Conservation (phyloP, 2,888 invertebrate species). For the Cosmopolites sordidus region DNA sequence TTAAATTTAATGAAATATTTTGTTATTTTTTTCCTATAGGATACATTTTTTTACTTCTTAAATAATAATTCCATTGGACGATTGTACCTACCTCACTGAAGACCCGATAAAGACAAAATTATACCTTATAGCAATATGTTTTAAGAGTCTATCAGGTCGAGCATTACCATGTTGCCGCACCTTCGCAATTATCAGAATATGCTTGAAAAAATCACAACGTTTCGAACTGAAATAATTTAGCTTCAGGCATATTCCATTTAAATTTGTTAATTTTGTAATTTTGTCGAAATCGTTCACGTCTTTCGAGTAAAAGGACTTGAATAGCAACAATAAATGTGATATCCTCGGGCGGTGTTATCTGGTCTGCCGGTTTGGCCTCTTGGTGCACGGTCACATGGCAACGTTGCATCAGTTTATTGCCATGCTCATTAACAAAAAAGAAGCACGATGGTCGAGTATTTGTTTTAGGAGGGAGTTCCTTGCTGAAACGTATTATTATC, state of each 20-base stretch:
- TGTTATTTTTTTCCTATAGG: background rate
- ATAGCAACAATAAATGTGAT: no score
- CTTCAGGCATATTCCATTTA: no score
- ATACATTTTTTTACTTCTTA: background rate
- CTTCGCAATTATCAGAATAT: background rate
- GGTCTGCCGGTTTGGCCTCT: no score
- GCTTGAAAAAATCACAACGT: no score
- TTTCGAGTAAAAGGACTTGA: no score
- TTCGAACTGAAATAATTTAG: no score
- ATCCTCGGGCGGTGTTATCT: no score
- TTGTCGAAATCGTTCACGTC: no score
- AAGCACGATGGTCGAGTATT: conserved; percentile 26
- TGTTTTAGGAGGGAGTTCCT: conserved; percentile 27
- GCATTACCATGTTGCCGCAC: conserved; percentile 12
- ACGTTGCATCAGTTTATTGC: conserved; percentile 8
- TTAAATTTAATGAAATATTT: no score
- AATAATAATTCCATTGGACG: conserved; percentile 30
- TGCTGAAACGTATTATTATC: conserved; percentile 34
- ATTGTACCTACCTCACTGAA: conserved; percentile 42
- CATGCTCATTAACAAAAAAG: conserved; percentile 33
- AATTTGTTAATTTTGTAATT: no score
- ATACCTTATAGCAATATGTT: conserved; percentile 40
- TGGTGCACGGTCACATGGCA: conserved; percentile 8
- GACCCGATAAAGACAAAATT: conserved; percentile 44
- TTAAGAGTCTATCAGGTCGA: conserved; percentile 20